Base-by-base conservation (phyloP, 2,888 invertebrate genomes). In the Caenorhabditis macrosperma region DNA sequence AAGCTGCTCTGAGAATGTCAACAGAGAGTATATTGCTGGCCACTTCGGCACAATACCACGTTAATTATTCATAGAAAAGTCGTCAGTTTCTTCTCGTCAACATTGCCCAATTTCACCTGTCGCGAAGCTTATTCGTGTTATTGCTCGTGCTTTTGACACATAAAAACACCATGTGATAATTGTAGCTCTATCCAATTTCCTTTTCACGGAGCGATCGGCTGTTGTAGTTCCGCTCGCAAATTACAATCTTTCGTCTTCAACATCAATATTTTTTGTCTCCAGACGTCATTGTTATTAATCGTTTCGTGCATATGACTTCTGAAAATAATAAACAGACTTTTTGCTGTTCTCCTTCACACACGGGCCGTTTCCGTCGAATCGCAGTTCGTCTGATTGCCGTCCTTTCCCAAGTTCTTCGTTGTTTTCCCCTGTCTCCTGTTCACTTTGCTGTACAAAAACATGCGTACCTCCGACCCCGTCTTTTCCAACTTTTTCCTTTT, bases 61-160 rank as follows among this genome's bases (percentile, higher is more conserved):
- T 71, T 61, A 71, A 71, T 55, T 71, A 71, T 71, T 71, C 30
- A 71, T 71, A 24, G 69, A 54, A 44, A 52, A 46, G 60, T 60
- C 48, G 69, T 69, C 59, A 54, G 44, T 71, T 55, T 71, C 46
- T 46, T 50, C 17, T 17, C 33, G 54, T 54, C 54, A 28, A 54
- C 28, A 54, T 30, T 54, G 30, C 17, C 54, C 30, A 28, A 17
- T 15, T 54, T 30, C 54, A 54, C 54, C 54, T 54, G 54, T 6
- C 46, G 5, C 20, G n/a, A n/a, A 10, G 20, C 26, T 50, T 10
- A 26, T 50, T 26, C 50, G 24, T 50, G 26, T 26, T 46, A 22
- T 17, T 46, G 1, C 20, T 20, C 2, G 38, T 9, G 5, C 38
- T 5, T 33, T 5, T 33, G 33, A 5, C 33, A 33, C 33, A 9